Percentiles rank a stretch among this genome's conserved stretches.
Conservation (phyloP, 2,888 invertebrate species). For the Leptopterna dolabrata region DNA sequence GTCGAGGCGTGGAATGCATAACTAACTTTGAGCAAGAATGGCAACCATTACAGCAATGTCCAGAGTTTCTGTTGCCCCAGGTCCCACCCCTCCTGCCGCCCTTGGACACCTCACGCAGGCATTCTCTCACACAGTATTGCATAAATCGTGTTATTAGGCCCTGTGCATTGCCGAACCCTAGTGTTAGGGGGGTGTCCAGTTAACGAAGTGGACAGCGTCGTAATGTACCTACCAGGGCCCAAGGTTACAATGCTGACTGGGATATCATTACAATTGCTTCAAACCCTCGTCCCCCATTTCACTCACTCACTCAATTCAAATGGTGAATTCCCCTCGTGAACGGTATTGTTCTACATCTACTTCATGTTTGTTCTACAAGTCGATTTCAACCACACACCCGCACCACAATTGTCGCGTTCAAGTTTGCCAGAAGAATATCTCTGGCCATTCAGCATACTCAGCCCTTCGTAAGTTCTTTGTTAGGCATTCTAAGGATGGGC, state of each 20-base stretch:
- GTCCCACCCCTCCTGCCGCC: background rate
- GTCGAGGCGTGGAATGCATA: constrained; percentile 47
- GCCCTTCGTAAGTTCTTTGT: too few species aligned
- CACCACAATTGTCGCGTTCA: too few species aligned
- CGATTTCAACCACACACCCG: too few species aligned
- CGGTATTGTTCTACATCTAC: background rate
- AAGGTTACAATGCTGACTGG: background rate
- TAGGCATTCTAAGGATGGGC: too few species aligned
- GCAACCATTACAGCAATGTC: constrained; percentile 45
- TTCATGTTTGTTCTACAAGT: too few species aligned
- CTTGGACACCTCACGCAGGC: background rate
- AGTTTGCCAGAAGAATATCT: too few species aligned
- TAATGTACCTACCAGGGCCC: constrained; percentile 4
- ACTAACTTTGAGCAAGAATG: constrained; percentile 51
- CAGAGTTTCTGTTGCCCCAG: constrained; percentile 26
- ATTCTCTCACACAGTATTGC: background rate
- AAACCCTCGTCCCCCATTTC: background rate
- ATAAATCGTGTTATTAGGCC: constrained; percentile 33
- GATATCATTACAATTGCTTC: constrained; percentile 31
- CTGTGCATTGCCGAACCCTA: constrained; percentile 23
- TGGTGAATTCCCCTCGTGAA: background rate
- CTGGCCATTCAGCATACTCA: too few species aligned
- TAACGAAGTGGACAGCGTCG: constrained; percentile 10
- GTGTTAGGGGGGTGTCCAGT: background rate
- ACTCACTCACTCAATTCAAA: background rate